Base-by-base conservation (phyloP, 37 sponge, comb jelly and placozoan species). In the Halisarca cf. caerulea region DNA sequence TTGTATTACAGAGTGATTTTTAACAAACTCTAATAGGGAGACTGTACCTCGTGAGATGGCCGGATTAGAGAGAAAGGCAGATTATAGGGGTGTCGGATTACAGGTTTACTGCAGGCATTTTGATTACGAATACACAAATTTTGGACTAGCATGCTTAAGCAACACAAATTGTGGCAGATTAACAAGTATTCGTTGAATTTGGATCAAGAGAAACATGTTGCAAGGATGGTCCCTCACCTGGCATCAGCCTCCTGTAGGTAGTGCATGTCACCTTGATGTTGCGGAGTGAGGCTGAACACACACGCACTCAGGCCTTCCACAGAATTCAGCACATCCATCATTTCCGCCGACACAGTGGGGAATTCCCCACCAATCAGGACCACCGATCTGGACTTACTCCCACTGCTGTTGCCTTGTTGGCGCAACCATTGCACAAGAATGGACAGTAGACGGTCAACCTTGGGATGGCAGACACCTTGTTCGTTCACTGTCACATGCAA, bases 351-450 rank as follows among this genome's bases (percentile, higher is more conserved):
- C 3, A 92, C 82, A 15, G 80, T 30, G 6, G 86, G 17, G 62
- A 88, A 92, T 42, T 92, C 92, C 23, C 81, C 84, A 2, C 24
- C 88, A 23, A 91, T 61, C 23, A 91, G 81, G 36, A 91, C 81
- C 37, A 91, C 62, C 21, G 64, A 79, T 81, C 83, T 51, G 25
- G 81, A 82, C 74, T 84, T 84, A 24, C 72, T 74, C 27, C 74
- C 20, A n/a, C 69, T 82, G 66, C 43, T 55, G 30, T 53, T 88
- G 53, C 78, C 79, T 40, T 6, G 9, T 30, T 21, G 33, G 6
- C 21, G 82, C 68, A 6, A 78, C 84, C 83, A 88, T 18, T 43
- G 11, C 18, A 53, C 34, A 36, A 90, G 36, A 40, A 78, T 51
- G 14, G 41, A 39, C 21, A 83, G 47, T 71, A 90, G 35, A 61